Base-by-base conservation (phyloP, 2,888 invertebrate genomes). In the Carterocephalus palaemon region DNA sequence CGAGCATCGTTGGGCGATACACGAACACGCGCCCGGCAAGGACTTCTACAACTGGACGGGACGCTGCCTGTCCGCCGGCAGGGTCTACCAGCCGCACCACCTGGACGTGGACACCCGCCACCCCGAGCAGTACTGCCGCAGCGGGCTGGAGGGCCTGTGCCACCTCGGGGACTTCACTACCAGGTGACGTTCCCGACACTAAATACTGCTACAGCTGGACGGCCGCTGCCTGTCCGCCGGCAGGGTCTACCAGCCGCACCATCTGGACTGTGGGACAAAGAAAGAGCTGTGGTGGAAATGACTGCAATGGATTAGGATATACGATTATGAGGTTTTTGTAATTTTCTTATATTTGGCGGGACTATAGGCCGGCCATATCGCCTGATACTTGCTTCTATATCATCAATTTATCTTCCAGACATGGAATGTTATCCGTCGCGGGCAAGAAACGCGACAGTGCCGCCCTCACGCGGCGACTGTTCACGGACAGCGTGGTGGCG, bases 151-250 rank as follows among this genome's bases (percentile, higher is more conserved):
- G 20, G 90, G 90, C 1, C 81, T 91, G 37, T 94, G 94, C 61
- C 86, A 91, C 22, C 67, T 95, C 2, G 97, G 97, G 0, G 96
- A 97, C 65, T 70, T 97, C 37, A 91, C 92, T 42, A 88, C 89
- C 12, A 88, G 87, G 87, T 83, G 48, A 89, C 53, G 88, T 93
- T 0, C 94, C 96, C 0, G 95, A 95, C 9, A 90, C 17, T n/a
- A n/a, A 90, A 48, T 97, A 97, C 77, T 97, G 92, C 76, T 96
- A 96, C 73, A 95, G 95, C 75, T 97, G 96, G 97, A 93, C 93
- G 16, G 91, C 28, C 85, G 97, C 22, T 96, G 97, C 68, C 77
- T 95, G 5, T 95, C 95, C 55, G 90, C 95, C 0, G 96, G 95
- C 3, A 68, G 66, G 0, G 65, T 83, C 40, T 94, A 88, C 67